Evolutionary conservation across 2,888 invertebrate genomes (phyloP).

Genomic region (Cheilosia variabilis): DNA sequence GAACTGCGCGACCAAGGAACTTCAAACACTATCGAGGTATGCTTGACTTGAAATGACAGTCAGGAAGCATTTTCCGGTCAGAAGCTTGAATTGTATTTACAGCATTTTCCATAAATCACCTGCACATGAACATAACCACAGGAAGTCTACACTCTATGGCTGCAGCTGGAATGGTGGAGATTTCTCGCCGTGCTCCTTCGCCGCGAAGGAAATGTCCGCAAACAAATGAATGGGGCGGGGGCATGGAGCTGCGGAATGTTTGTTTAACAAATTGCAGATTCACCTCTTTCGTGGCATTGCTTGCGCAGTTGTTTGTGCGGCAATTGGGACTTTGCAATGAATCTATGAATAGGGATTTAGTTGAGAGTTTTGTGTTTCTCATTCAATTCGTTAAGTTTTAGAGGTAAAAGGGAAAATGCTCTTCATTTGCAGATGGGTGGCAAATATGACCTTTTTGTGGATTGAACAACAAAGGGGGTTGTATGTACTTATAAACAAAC

Average conservation of each 20-base stretch:
- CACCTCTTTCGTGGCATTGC: neutral
- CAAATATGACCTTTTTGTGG: neutral
- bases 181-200: neutral
- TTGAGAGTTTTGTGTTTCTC: slow-evolving; percentile 1
- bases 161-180: neutral
- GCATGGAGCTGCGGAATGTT: neutral
- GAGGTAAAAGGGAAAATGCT: neutral
- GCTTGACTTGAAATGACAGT: neutral
- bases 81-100: slow-evolving; percentile 22
- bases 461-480: neutral
- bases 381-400: neutral
- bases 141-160: neutral
- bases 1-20: slow-evolving; percentile 18
- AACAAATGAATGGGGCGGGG: neutral
- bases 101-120: slow-evolving; percentile 44
- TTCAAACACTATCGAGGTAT: neutral
- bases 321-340: neutral
- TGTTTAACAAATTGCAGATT: slow-evolving; percentile 39
- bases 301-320: slow-evolving; percentile 2
- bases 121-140: slow-evolving; percentile 15
- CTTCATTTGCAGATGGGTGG: neutral
- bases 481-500: too few relatives aligned
- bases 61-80: slow-evolving; percentile 14
- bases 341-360: neutral
- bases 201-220: neutral